Evolutionary conservation across 2,888 invertebrate species (phyloP).

Genomic region (Branchipolynoe longqiensis): DNA sequence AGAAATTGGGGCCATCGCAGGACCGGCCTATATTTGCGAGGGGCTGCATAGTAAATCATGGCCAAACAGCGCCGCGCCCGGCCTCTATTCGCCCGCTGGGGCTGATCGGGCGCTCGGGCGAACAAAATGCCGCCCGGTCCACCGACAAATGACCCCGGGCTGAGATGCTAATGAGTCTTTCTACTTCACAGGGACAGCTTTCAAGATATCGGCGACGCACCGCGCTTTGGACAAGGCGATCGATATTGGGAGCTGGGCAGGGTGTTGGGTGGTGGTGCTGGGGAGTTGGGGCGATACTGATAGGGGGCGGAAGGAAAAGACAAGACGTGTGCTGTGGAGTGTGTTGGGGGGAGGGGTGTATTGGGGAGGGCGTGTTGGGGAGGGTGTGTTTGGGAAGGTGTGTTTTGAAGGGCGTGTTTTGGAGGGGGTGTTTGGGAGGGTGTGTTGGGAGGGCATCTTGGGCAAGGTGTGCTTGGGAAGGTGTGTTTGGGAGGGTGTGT

Average conservation of each 20-base stretch:
- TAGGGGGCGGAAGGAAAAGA: background rate
- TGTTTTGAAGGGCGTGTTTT: too few relatives aligned
- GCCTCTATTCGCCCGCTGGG: slow-evolving; percentile 27
- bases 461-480: too few relatives aligned
- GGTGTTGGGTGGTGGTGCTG: background rate
- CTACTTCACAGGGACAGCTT: slow-evolving; percentile 53
- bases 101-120: background rate
- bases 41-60: slow-evolving; percentile 36
- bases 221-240: slow-evolving; percentile 35
- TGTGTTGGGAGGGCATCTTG: too few relatives aligned
- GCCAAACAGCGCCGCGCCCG: background rate
- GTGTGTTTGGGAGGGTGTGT: too few relatives aligned
- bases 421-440: too few relatives aligned
- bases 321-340: background rate
- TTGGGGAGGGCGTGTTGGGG: background rate
- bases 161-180: slow-evolving; percentile 53
- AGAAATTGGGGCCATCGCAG: slow-evolving; percentile 22
- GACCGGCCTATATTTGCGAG: slow-evolving; percentile 26
- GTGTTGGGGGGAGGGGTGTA: background rate
- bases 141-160: slow-evolving; percentile 48
- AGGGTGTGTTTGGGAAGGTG: background rate
- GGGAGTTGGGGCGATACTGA: background rate
- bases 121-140: slow-evolving; percentile 33
- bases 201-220: slow-evolving; percentile 25
- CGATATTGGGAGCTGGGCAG: background rate